Percentiles rank a stretch among this genome's conserved stretches.
These are phyloP conservation scores for Setipinna tenuifilis DNA, from an alignment of 2,797 vertebrate genomes.

Conservation along the genomic window DNA sequence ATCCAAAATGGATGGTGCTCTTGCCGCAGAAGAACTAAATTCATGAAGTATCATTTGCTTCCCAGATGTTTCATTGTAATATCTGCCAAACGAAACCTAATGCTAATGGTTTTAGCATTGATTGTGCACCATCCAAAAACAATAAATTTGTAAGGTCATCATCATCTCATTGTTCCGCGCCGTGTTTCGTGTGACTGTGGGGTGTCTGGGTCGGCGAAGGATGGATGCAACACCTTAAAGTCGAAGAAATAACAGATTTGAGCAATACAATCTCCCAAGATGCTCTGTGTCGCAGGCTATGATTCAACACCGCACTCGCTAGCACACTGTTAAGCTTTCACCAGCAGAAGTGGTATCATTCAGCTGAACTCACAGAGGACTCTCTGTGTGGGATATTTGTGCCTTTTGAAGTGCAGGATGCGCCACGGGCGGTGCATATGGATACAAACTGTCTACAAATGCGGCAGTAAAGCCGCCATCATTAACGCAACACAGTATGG, in stretches of 20 bases:
- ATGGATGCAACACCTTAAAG: background rate
- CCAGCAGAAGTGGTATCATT: background rate
- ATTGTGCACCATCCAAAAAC: constrained; percentile 49
- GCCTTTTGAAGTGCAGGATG: background rate
- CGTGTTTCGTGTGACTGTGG: background rate
- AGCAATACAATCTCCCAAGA: background rate
- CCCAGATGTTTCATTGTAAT: constrained; percentile 53
- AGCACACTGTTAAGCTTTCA: background rate
- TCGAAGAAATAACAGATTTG: background rate
- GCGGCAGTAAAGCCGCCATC: background rate
- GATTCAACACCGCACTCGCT: background rate
- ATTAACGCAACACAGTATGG: background rate
- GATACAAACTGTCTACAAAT: constrained; percentile 9
- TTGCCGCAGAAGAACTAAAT: constrained; percentile 50
- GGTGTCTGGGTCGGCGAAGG: background rate
- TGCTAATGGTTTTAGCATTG: constrained; percentile 33
- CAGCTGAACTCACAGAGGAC: background rate
- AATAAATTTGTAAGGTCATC: constrained; percentile 61
- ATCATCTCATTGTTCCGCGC: background rate
- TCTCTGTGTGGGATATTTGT: background rate
- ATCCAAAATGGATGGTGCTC: constrained; percentile 51
- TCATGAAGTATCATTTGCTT: constrained; percentile 52
- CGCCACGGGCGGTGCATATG: background rate
- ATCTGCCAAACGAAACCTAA: constrained; percentile 43
- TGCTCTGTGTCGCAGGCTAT: background rate